Evolutionary conservation across 1,140 invertebrate genomes (phyloP), one percentile per base, ranked within the genome.

Genomic region (Polyergus mexicanus): DNA sequence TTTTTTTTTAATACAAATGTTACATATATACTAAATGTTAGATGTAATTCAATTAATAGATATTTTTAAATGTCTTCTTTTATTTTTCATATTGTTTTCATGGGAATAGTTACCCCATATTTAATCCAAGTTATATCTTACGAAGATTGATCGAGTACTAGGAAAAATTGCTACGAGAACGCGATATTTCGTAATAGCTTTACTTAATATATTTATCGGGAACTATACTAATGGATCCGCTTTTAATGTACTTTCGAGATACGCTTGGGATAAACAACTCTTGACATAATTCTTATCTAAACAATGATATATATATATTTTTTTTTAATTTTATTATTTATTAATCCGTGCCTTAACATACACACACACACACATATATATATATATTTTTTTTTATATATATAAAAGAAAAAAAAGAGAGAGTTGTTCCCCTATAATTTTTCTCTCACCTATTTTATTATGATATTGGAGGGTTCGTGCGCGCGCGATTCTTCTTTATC

Each of bases 121-220:
- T 76, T 62, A 60, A 28, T 41, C 3, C 35, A 38, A 19, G 54
- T 62, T 44, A 44, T 47, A 62, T 44, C 38, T 41, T 5, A 22
- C 16, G 38, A 25, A 62, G 56, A 76, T 76, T 76, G 10, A 76
- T 76, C 47, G 47, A 47, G 38, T 58, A 19, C 32, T 32, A 16
- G 16, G 5, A 28, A 11, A 75, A 60, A 28, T 60, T 62, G 51
- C 8, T 38, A 11, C 11, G 7, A 10, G 19, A 2, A n/a, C 28
- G 19, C 7, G 19, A n/a, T 72, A 74, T 38, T 54, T 11, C 2
- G n/a, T 74, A 74, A 74, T 38, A 74, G 32, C 51, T 38, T 74
- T n/a, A 35, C n/a, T 74, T 74, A 38, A 38, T 56, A 38, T 56
- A 38, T 16, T 25, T 69, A 72, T 51, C 22, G 54, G 54, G 19